Conservation (phyloP, 2,888 invertebrate genomes). For the Emesis furor region DNA sequence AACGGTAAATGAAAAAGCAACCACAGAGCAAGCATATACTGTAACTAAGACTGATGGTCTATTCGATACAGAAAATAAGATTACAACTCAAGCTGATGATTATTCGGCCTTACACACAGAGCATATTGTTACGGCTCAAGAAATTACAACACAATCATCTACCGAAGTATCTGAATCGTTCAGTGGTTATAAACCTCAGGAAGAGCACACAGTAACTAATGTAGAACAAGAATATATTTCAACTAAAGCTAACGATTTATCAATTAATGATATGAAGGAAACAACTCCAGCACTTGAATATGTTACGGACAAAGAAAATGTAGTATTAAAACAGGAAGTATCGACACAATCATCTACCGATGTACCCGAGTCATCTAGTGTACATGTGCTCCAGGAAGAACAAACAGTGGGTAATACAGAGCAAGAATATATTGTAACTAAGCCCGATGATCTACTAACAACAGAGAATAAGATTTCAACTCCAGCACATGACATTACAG, state of each 20-base stretch:
- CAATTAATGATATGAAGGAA: constrained; percentile 71
- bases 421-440: background rate
- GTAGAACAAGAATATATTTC: constrained; percentile 74
- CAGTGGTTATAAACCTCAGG: constrained; percentile 6
- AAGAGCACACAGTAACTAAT: constrained; percentile 71
- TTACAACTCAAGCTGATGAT: background rate
- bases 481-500: background rate
- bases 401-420: background rate
- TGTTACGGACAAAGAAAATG: constrained; percentile 76
- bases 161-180: constrained; percentile 1
- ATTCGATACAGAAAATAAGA: background rate
- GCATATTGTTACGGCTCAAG: background rate
- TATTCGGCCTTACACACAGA: background rate
- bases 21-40: background rate
- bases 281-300: constrained; percentile 82
- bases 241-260: background rate
- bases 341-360: constrained; percentile 42
- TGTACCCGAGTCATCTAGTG: background rate
- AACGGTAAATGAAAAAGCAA: background rate
- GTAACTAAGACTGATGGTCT: background rate
- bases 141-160: background rate
- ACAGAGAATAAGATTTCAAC: background rate
- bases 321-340: constrained; percentile 54
- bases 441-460: background rate
- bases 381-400: background rate